Percentiles rank a stretch among this genome's conserved stretches.
Evolutionary conservation across 35 echinoderm and acorn worm genomes (phyloP).

Genomic region (Ophioderma brevispina): DNA sequence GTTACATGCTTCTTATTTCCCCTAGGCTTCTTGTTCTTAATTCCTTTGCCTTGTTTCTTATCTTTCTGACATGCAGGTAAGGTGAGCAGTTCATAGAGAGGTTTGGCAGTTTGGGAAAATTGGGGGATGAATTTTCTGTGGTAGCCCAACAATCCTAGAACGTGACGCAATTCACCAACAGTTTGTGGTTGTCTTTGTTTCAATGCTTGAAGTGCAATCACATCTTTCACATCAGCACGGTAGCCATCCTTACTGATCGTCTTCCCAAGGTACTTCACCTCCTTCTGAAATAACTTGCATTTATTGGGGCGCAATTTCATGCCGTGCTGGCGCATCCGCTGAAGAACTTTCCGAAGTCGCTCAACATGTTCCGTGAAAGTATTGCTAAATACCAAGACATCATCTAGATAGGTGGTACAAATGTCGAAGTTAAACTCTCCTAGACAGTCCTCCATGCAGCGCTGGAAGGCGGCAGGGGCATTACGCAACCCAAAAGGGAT

Average conservation of each 20-base stretch:
- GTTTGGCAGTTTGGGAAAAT: too few species aligned
- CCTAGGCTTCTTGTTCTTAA: background rate
- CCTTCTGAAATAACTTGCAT: conserved; percentile 42
- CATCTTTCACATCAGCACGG: too few species aligned
- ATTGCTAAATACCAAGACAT: too few species aligned
- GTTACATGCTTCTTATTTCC: conserved; percentile 14
- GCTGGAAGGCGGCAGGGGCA: conserved; percentile 39
- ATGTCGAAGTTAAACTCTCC: too few species aligned
- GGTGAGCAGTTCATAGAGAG: too few species aligned
- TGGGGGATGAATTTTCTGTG: conserved; percentile 28
- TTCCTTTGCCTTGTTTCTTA: conserved; percentile 45
- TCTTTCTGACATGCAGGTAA: too few species aligned
- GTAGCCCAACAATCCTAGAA: too few species aligned
- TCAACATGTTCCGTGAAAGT: conserved; percentile 43
- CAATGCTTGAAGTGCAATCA: too few species aligned
- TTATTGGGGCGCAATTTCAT: conserved; percentile 55
- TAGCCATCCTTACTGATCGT: conserved; percentile 32
- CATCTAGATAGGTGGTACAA: too few species aligned
- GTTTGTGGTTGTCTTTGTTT: too few species aligned
- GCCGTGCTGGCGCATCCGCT: conserved; percentile 33
- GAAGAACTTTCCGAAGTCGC: background rate
- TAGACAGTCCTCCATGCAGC: too few species aligned
- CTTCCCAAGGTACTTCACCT: conserved; percentile 61
- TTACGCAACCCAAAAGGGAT: conserved; percentile 57
- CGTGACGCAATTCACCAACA: too few species aligned